Conservation (phyloP, 2,113 vertebrate species). For the Hippocampus zosterae region DNA sequence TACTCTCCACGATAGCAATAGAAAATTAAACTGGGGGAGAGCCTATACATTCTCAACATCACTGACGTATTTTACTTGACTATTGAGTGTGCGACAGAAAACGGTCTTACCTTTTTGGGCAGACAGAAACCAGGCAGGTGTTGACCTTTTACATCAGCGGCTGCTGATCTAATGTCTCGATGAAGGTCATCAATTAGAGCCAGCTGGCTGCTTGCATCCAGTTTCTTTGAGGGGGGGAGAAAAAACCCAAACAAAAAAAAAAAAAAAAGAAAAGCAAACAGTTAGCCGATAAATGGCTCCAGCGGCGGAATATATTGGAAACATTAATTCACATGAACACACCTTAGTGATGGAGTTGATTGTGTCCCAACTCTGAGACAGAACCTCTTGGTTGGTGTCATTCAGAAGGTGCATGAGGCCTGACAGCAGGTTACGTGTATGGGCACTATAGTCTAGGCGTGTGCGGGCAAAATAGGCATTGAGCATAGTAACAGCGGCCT, state of each 20-base stretch:
- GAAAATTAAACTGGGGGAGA: no score
- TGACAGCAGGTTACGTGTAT: constrained; percentile 84
- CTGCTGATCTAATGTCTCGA: constrained; percentile 84
- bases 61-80: background rate
- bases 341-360: constrained; percentile 96
- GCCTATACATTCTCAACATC: no score
- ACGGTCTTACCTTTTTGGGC: constrained; percentile 85
- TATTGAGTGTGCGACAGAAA: background rate
- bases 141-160: constrained; percentile 85
- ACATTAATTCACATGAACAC: constrained; percentile 17
- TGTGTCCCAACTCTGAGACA: constrained; percentile 95
- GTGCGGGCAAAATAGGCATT: constrained; percentile 92
- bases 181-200: constrained; percentile 93
- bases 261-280: background rate
- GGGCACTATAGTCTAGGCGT: constrained; percentile 84
- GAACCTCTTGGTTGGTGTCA: constrained; percentile 82
- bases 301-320: constrained; percentile 1
- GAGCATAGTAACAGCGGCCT: constrained; percentile 87
- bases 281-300: background rate
- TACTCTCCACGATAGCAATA: no score
- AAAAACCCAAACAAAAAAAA: background rate
- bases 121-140: constrained; percentile 95
- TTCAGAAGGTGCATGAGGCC: constrained; percentile 93
- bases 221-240: constrained; percentile 71
- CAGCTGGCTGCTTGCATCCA: constrained; percentile 93